These are phyloP conservation scores for Periparus ater DNA, from an alignment of 2,797 vertebrate species.

Conservation along the genomic window DNA sequence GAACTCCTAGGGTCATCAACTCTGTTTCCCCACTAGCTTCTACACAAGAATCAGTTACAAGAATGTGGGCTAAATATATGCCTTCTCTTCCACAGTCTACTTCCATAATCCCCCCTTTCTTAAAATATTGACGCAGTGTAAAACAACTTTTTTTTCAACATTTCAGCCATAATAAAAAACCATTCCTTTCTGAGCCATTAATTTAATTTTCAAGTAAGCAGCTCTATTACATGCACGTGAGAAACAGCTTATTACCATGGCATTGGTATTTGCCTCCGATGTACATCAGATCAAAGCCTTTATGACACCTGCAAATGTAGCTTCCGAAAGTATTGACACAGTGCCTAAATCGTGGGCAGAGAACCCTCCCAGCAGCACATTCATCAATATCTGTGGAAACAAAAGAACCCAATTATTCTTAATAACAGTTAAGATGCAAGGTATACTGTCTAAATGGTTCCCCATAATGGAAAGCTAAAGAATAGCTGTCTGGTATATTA, in stretches of 20 bases:
- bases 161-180: neutral
- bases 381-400: conserved; percentile 90
- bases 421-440: neutral
- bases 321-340: conserved; percentile 98
- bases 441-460: neutral
- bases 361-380: conserved; percentile 85
- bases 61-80: neutral
- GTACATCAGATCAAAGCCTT: conserved; percentile 94
- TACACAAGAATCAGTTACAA: neutral
- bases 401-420: neutral
- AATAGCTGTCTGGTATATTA: neutral
- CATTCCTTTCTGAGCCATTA: neutral
- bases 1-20: neutral
- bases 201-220: neutral
- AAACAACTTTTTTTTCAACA: neutral
- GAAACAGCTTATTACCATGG: conserved; percentile 74
- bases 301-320: conserved; percentile 95
- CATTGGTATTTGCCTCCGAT: conserved; percentile 96
- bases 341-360: conserved; percentile 91
- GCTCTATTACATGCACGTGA: neutral
- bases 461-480: neutral
- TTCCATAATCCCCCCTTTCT: neutral
- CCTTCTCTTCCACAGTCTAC: neutral
- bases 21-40: neutral
- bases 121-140: neutral